Conservation (phyloP, 2,113 vertebrate species). For the Furnarius figulus region DNA sequence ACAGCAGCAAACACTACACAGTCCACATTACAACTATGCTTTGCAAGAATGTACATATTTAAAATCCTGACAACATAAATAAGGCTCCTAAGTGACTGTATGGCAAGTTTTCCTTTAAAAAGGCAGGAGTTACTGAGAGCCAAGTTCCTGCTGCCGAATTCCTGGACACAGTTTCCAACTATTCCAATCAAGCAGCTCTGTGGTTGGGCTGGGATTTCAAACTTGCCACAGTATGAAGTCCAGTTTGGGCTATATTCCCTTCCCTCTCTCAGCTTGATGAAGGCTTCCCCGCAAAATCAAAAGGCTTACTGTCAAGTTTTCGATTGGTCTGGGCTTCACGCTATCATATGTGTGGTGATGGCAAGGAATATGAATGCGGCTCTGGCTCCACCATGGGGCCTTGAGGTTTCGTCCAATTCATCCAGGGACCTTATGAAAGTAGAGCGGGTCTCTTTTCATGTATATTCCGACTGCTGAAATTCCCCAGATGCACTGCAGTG, state of each 20-base stretch:
- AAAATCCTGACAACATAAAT: conserved; percentile 57
- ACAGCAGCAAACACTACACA: background rate
- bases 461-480: conserved; percentile 81
- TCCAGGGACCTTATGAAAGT: conserved; percentile 84
- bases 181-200: conserved; percentile 84
- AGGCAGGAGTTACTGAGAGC: conserved; percentile 70
- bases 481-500: conserved; percentile 77
- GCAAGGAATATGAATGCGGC: conserved; percentile 78
- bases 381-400: conserved; percentile 77
- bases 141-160: conserved; percentile 76
- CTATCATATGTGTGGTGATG: conserved; percentile 75
- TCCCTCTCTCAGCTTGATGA: conserved; percentile 82
- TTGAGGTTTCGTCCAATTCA: conserved; percentile 78
- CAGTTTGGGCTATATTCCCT: conserved; percentile 84
- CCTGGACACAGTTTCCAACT: conserved; percentile 81
- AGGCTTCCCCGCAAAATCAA: conserved; percentile 86
- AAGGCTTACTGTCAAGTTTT: conserved; percentile 86
- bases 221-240: conserved; percentile 86
- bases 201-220: conserved; percentile 85
- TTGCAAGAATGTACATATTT: background rate
- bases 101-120: conserved; percentile 64
- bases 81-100: conserved; percentile 49
- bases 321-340: conserved; percentile 80
- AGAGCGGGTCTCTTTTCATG: conserved; percentile 83
- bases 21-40: accelerated